phyloP scores from a whole-genome alignment of 2,888 invertebrate species.

The Plemyria rubiginata region DNA sequence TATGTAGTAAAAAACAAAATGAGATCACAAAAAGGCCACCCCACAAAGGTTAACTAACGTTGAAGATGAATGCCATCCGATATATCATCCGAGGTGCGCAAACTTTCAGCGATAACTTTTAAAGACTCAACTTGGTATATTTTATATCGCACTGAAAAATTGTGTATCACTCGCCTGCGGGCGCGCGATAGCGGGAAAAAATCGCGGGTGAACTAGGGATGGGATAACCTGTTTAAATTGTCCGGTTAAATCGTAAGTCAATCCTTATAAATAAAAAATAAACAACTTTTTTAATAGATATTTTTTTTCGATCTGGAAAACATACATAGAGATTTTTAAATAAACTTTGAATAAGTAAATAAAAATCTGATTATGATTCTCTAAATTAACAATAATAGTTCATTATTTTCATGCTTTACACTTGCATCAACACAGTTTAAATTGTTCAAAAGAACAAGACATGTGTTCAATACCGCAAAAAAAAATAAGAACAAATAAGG shows the following conservation, averaged over 20 bases:
- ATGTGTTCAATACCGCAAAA: too few relatives aligned
- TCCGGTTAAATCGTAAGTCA: conserved; percentile 17
- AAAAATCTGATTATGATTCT: too few relatives aligned
- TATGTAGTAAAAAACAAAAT: conserved; percentile 7
- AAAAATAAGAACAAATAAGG: too few relatives aligned
- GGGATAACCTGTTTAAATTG: conserved; percentile 5
- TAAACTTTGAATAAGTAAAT: too few relatives aligned
- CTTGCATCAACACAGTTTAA: too few relatives aligned
- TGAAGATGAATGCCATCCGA: conserved; percentile 77
- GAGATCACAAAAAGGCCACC: conserved; percentile 44
- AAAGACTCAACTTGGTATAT: conserved; percentile 77
- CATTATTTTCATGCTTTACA: too few relatives aligned
- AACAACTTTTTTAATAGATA: neutral
- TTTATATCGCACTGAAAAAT: conserved; percentile 81
- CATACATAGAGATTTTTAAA: too few relatives aligned
- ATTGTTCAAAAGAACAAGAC: too few relatives aligned
- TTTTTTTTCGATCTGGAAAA: too few relatives aligned
- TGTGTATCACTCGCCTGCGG: conserved; percentile 80
- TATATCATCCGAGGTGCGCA: conserved; percentile 79
- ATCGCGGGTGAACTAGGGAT: conserved; percentile 51
- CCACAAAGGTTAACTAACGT: conserved; percentile 66
- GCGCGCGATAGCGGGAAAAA: conserved; percentile 77
- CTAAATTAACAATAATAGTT: too few relatives aligned
- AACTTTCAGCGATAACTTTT: conserved; percentile 81
- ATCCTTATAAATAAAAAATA: too few relatives aligned